phyloP scores from a whole-genome alignment of 1,140 invertebrate genomes.

The Chelonus insularis region DNA sequence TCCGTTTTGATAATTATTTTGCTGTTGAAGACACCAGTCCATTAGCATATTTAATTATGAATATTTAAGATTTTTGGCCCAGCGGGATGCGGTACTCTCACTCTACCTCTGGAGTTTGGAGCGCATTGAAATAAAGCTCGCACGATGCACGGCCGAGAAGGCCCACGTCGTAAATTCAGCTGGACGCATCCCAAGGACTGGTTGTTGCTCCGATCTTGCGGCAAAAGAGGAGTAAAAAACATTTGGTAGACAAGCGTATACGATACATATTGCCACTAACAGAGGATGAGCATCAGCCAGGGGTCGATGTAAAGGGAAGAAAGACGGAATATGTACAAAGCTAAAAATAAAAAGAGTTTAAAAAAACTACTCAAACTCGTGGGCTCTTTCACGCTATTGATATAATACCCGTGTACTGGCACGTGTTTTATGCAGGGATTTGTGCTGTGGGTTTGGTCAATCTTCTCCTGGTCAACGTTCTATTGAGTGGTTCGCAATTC shows the following conservation, averaged over 20 bases:
- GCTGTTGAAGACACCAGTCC: conserved; percentile 51
- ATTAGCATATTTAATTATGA: conserved; percentile 61
- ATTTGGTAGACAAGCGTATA: conserved; percentile 43
- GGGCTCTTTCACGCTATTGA: conserved; percentile 2
- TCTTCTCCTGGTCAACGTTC: background rate
- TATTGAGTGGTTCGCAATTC: background rate
- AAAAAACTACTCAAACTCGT: conserved; percentile 11
- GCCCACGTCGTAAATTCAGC: conserved; percentile 51
- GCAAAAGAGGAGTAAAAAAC: conserved; percentile 40
- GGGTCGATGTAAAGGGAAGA: background rate
- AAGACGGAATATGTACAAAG: background rate
- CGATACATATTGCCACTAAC: conserved; percentile 45
- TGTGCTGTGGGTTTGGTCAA: conserved; percentile 11
- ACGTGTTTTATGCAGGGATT: conserved; percentile 13
- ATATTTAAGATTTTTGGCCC: conserved; percentile 58
- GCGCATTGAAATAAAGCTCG: conserved; percentile 55
- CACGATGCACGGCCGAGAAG: conserved; percentile 42
- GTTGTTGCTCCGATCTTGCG: conserved; percentile 38
- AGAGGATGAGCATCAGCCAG: conserved; percentile 14
- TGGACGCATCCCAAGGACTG: conserved; percentile 35
- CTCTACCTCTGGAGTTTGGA: conserved; percentile 23
- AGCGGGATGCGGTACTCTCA: conserved; percentile 42
- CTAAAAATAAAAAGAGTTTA: background rate
- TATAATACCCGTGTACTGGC: conserved; percentile 14
- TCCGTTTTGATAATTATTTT: conserved; percentile 57